Percentiles rank a stretch among this genome's conserved stretches.
phyloP scores from a whole-genome alignment of 2,888 invertebrate species.

The Alcis repandata region DNA sequence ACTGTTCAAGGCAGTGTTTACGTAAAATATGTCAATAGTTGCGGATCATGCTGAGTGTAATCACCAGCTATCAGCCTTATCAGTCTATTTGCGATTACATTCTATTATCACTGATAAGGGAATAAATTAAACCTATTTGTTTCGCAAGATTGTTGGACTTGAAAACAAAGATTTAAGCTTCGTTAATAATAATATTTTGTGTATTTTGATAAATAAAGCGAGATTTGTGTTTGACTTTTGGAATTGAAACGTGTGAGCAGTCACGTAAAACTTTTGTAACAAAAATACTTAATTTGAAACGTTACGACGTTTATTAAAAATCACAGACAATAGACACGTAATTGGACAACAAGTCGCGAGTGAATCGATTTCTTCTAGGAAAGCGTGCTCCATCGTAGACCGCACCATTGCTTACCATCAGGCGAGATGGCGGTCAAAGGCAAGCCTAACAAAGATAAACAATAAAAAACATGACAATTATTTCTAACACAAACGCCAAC shows the following conservation, averaged over 20 bases:
- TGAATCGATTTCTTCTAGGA: no score
- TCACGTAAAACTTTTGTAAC: background rate
- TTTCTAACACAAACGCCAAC: no score
- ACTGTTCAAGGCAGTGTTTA: conserved; percentile 7
- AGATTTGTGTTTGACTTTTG: background rate
- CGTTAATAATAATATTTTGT: background rate
- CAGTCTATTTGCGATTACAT: conserved; percentile 11
- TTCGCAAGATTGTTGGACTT: background rate
- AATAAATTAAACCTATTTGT: conserved; percentile 8
- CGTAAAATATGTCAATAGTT: conserved; percentile 21
- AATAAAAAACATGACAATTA: no score
- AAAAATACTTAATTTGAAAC: no score
- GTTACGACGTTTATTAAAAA: no score
- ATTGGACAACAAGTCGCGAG: no score
- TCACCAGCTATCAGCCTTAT: background rate
- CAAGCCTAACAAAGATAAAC: no score
- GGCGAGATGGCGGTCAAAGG: no score
- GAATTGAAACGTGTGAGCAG: background rate
- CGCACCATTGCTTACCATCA: no score
- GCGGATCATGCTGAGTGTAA: conserved; percentile 23
- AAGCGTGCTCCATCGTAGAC: no score
- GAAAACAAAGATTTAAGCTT: background rate
- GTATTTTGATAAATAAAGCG: no score
- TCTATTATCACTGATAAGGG: conserved; percentile 4
- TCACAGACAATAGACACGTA: no score